Conservation (phyloP, 2,888 invertebrate species). For the Cecidostiba fungosa region DNA sequence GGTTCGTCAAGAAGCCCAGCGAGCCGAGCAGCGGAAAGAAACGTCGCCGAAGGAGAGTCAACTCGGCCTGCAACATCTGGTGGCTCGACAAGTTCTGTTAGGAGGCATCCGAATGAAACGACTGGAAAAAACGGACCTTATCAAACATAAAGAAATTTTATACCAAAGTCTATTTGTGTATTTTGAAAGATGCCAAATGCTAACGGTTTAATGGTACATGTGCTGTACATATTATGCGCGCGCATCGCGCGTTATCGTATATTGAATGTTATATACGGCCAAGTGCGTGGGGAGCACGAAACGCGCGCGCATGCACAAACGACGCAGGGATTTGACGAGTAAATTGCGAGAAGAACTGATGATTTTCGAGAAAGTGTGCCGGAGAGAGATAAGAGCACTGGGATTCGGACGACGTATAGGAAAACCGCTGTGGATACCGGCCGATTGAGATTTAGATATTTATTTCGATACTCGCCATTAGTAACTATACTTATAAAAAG, state of each 20-base stretch:
- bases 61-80: constrained; percentile 80
- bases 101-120: constrained; percentile 61
- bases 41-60: constrained; percentile 88
- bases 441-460: constrained; percentile 55
- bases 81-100: constrained; percentile 80
- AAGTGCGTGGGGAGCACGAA: not conserved
- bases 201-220: constrained; percentile 27
- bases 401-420: constrained; percentile 1
- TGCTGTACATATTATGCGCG: constrained; percentile 10
- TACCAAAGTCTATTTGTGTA: constrained; percentile 84
- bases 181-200: constrained; percentile 61
- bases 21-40: constrained; percentile 81
- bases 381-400: not conserved
- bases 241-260: constrained; percentile 7
- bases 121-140: constrained; percentile 81
- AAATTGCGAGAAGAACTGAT: constrained; percentile 4
- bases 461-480: constrained; percentile 62
- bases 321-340: constrained; percentile 21
- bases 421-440: constrained; percentile 11
- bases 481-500: constrained; percentile 57
- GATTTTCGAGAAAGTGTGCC: not conserved
- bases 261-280: constrained; percentile 10
- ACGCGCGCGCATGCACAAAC: not conserved
- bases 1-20: constrained; percentile 92
- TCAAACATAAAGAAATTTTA: constrained; percentile 77